Base-by-base conservation (phyloP, 2,888 invertebrate genomes). In the Xylota sylvarum region DNA sequence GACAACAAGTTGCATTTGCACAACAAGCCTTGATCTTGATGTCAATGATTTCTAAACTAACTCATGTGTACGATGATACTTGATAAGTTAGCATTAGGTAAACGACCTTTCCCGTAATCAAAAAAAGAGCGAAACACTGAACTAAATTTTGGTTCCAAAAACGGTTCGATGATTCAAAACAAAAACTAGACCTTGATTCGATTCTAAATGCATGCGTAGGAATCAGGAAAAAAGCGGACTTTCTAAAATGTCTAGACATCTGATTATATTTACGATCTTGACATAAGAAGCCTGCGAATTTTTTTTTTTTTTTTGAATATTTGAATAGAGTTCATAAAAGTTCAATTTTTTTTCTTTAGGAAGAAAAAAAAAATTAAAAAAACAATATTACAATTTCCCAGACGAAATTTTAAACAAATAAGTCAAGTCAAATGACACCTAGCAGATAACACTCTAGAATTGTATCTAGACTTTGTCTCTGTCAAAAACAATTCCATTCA, bases 321-420 rank as follows among this genome's bases (percentile, higher is more conserved):
- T 43, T 43, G 2, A n/a, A 19, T 19, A 19, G 19, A 48, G 48
- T 48, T 48, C 48, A 48, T 19, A 52, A 27, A 27, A n/a, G 23
- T 30, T 52, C 27, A 23, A 0, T 23, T 23, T 3, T 23, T 23
- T 23, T 23, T 23, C 2, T 23, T 23, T 23, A 23, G 23, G 23
- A 23, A 23, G 23, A 23, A 23, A 23, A 23, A 23, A 23, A 23
- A 14, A 12, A 10, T 48, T 9, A 19, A 48, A 10, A 14, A 14
- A 43, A 43, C 6, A 43, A 50, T 23, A 23, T 23, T 19, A 50
- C 50, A 50, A n/a, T 23, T 50, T 50, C 23, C 30, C 30, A 55
- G 55, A 30, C 55, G 55, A 55, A 55, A 55, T 52, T 30, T 52
- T 52, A 55, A 14, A 30, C 55, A 55, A 52, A 23, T 6, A 30